Conservation (phyloP, 2,888 invertebrate species). For the Nipponacmea schrenckii region DNA sequence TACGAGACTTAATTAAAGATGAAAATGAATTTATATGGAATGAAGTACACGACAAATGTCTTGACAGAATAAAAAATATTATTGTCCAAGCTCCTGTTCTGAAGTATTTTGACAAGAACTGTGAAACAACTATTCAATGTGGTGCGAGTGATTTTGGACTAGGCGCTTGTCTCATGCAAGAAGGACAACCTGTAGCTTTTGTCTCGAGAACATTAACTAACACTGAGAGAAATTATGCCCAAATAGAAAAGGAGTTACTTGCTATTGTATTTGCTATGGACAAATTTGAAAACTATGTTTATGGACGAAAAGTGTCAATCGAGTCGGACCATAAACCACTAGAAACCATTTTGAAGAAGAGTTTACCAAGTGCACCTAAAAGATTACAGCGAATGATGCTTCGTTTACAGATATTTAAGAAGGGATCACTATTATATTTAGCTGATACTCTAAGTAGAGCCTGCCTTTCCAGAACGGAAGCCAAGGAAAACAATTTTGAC, state of each 20-base stretch:
- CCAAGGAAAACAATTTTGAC: constrained; percentile 10
- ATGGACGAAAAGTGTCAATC: constrained; percentile 19
- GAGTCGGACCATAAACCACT: constrained; percentile 32
- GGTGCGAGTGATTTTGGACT: constrained; percentile 28
- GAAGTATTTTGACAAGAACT: constrained; percentile 24
- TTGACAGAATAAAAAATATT: constrained; percentile 20
- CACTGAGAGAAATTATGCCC: constrained; percentile 27
- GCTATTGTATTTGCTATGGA: constrained; percentile 25
- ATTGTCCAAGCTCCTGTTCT: constrained; percentile 26
- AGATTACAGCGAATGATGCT: constrained; percentile 21
- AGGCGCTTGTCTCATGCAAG: constrained; percentile 26
- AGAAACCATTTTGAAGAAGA: constrained; percentile 21
- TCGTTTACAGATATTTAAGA: constrained; percentile 28
- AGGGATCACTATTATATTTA: constrained; percentile 26
- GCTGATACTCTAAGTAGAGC: constrained; percentile 24
- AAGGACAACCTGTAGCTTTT: constrained; percentile 18
- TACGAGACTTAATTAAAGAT: constrained; percentile 25
- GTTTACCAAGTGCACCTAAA: constrained; percentile 19
- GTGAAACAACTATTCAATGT: constrained; percentile 23
- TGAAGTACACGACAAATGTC: constrained; percentile 21
- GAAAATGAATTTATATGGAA: constrained; percentile 25
- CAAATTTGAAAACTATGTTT: constrained; percentile 20
- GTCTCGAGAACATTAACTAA: constrained; percentile 16
- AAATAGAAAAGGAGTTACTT: constrained; percentile 21
- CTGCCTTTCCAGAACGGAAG: constrained; percentile 2